These are phyloP conservation scores for Lontra canadensis DNA, from an alignment of 2,113 vertebrate genomes.

Conservation along the genomic window DNA sequence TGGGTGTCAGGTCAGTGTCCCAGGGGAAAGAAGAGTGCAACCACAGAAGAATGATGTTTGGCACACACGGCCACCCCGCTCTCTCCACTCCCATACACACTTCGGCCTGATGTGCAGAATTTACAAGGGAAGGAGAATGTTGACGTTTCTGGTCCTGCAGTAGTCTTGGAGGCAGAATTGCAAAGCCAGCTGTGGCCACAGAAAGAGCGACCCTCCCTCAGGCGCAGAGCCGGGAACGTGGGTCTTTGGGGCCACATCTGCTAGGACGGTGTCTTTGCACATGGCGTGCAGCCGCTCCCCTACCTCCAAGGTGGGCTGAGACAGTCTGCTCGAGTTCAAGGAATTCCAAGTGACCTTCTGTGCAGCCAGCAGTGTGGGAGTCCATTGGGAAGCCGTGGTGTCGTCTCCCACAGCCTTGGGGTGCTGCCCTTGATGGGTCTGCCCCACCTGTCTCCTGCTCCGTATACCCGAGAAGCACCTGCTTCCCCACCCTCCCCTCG, in stretches of 20 bases:
- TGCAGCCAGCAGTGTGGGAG: neutral
- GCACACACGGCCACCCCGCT: accelerated
- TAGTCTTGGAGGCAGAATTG: neutral
- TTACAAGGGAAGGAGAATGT: neutral
- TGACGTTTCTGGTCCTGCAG: neutral
- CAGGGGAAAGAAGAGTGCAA: accelerated
- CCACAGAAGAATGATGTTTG: accelerated
- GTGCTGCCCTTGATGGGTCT: neutral
- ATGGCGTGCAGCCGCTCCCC: accelerated
- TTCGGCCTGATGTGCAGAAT: neutral
- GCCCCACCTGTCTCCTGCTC: neutral
- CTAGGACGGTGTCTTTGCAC: accelerated
- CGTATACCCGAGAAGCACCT: neutral
- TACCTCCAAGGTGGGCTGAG: neutral
- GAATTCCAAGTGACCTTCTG: neutral
- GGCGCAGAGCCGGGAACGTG: accelerated
- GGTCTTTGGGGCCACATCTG: accelerated
- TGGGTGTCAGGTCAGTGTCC: accelerated
- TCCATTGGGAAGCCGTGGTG: accelerated
- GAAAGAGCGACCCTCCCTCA: too few species aligned
- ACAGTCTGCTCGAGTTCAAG: neutral
- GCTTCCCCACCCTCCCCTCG: accelerated
- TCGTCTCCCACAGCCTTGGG: neutral
- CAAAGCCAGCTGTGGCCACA: neutral
- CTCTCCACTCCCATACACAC: accelerated